These are phyloP conservation scores for Neoascia interrupta DNA, from an alignment of 2,888 invertebrate genomes.

Conservation along the genomic window DNA sequence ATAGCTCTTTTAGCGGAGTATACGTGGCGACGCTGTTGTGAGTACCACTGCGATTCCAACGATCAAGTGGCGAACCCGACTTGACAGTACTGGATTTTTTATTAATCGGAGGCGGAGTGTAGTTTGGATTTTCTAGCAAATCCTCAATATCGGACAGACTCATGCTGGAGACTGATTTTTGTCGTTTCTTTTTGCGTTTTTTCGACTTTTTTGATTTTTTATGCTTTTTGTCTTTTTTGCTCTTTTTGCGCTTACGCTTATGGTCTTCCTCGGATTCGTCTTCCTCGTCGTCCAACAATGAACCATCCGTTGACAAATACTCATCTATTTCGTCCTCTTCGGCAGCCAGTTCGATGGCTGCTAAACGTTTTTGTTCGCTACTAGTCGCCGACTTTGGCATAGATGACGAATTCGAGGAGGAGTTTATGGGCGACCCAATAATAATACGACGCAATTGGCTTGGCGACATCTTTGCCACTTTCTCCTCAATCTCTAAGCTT, in stretches of 20 bases:
- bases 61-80: slow-evolving; percentile 38
- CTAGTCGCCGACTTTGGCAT: slow-evolving; percentile 49
- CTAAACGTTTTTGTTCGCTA: slow-evolving; percentile 46
- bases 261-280: slow-evolving; percentile 80
- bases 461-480: slow-evolving; percentile 74
- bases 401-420: slow-evolving; percentile 71
- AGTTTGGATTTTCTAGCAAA: slow-evolving; percentile 73
- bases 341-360: slow-evolving; percentile 11
- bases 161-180: slow-evolving; percentile 85
- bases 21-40: slow-evolving; percentile 67
- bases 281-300: slow-evolving; percentile 66
- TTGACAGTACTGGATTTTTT: slow-evolving; percentile 45
- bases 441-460: slow-evolving; percentile 75
- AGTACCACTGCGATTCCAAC: slow-evolving; percentile 71
- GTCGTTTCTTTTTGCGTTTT: slow-evolving; percentile 84
- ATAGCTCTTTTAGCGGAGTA: slow-evolving; percentile 75
- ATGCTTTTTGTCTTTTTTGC: slow-evolving; percentile 81
- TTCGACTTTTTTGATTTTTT: slow-evolving; percentile 88
- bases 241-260: slow-evolving; percentile 82
- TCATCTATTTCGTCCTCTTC: slow-evolving; percentile 61
- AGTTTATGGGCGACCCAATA: slow-evolving; percentile 75
- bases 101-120: slow-evolving; percentile 75
- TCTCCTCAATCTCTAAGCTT: slow-evolving; percentile 72
- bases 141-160: slow-evolving; percentile 81
- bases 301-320: slow-evolving; percentile 59